These are phyloP conservation scores for Phocides pigmalion DNA, from an alignment of 1,140 invertebrate species.

Conservation along the genomic window DNA sequence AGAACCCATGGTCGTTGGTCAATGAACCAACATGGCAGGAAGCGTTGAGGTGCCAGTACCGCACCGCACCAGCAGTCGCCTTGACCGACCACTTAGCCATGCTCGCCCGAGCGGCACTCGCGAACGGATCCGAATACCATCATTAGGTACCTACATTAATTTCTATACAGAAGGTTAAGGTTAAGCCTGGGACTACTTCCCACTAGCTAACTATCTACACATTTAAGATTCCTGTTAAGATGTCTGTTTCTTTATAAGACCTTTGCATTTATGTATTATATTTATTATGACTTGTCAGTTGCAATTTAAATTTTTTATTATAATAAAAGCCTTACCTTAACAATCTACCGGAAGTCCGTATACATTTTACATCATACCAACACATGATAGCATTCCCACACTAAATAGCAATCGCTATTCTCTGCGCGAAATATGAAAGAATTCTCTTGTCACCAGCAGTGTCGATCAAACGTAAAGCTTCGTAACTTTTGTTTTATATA, in stretches of 20 bases:
- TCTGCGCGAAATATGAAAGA: no score
- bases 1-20: neutral
- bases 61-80: constrained; percentile 51
- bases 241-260: neutral
- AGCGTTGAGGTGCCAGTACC: constrained; percentile 37
- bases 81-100: constrained; percentile 61
- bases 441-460: no score
- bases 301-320: no score
- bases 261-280: no score
- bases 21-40: constrained; percentile 7
- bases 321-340: no score
- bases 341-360: no score
- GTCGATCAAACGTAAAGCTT: no score
- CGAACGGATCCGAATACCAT: constrained; percentile 11
- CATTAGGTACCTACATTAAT: constrained; percentile 14
- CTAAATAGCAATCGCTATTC: no score
- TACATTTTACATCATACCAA: no score
- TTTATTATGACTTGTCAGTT: no score
- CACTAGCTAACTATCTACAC: neutral
- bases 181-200: neutral
- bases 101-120: constrained; percentile 39
- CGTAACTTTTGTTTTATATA: no score
- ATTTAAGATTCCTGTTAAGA: neutral
- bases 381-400: no score
- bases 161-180: constrained; percentile 23